Base-by-base conservation (phyloP, 2,113 vertebrate species). In the Brachirus orientalis region DNA sequence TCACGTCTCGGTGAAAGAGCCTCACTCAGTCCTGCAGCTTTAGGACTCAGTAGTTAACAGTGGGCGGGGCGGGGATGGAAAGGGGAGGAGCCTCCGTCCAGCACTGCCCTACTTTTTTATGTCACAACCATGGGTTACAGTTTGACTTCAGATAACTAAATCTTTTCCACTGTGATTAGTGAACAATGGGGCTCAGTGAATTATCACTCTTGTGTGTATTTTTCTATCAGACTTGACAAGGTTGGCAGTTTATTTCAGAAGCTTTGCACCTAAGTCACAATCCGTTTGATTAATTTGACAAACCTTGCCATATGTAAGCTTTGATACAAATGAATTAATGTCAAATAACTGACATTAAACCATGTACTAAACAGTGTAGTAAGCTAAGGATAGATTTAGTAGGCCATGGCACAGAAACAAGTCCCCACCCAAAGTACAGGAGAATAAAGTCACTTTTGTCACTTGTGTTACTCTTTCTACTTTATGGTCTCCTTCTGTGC, bases 1-100 rank as follows among this genome's bases (percentile, higher is more conserved):
- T 75, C 86, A 85, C 80, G 63, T 85, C 76, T 63, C 59, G 10
- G 1, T 18, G 57, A 51, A 20, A 53, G 36, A 1, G 19, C 53
- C 74, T 64, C 58, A 19, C 54, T 56, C 44, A 22, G n/a, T n/a
- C n/a, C n/a, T 7, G 38, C 54, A 22, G 63, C 53, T 17, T 1
- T 3, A 16, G 35, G 8, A 40, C 38, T 37, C 17, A 5, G 28
- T 28, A 47, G 58, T 52, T 64, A 76, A 66, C 52, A 55, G 52
- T 16, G 52, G 48, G 10, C 19, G 11, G 52, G 48, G 10, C 19
- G 11, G 7, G 19, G 12, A 5, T 11, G 12, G 19, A 10, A 6
- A 14, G 4, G 40, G 10, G 13, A 3, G 40, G 40, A 12, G 40
- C 18, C 44, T 47, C 18, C 35, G 36, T 6, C 10, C 3, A 53